Evolutionary conservation across 2,888 invertebrate species (phyloP).

Genomic region (Pandemis cinnamomeana): DNA sequence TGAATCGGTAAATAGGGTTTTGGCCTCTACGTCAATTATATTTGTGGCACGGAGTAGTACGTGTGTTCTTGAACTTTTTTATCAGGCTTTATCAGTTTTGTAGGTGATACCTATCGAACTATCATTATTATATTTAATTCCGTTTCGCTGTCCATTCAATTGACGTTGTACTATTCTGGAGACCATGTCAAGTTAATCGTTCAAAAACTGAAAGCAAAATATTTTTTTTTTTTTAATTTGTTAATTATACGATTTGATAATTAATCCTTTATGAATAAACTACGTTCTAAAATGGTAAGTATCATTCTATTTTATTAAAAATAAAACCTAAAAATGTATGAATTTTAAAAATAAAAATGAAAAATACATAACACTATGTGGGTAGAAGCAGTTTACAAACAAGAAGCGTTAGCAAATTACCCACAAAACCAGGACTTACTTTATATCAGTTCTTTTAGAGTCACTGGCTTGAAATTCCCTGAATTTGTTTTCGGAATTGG

Average conservation of each 20-base stretch:
- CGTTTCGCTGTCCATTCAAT: slow-evolving; percentile 32
- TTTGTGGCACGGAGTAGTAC: background rate
- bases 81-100: slow-evolving; percentile 34
- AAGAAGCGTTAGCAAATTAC: background rate
- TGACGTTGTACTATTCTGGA: background rate
- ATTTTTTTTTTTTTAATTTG: background rate
- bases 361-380: too few species aligned
- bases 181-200: background rate
- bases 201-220: background rate
- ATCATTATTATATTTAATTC: slow-evolving; percentile 25
- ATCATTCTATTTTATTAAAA: background rate
- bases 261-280: background rate
- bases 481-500: background rate
- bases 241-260: background rate
- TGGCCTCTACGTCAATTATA: background rate
- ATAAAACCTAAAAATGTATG: background rate
- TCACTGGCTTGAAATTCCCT: background rate
- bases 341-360: too few species aligned
- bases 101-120: slow-evolving; percentile 24
- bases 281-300: slow-evolving; percentile 25
- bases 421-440: background rate
- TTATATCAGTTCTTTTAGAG: background rate
- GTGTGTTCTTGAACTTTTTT: slow-evolving; percentile 30
- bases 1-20: background rate
- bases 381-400: background rate